phyloP scores from a whole-genome alignment of 1,140 invertebrate genomes.

The Pararge aegeria region DNA sequence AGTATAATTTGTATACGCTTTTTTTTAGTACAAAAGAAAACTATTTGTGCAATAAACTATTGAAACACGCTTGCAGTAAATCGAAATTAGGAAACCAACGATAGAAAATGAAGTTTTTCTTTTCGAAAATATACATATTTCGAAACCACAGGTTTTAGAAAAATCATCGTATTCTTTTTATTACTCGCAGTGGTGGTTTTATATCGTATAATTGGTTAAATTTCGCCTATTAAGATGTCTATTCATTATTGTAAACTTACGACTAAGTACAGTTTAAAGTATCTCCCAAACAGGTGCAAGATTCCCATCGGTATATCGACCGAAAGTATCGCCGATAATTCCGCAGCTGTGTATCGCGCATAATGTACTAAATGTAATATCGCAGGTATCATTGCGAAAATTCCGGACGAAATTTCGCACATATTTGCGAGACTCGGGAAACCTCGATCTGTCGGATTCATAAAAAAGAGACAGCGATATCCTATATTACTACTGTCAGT shows the following conservation, averaged over 20 bases:
- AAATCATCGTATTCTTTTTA: background rate
- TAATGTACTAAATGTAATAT: no score
- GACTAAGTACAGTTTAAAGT: constrained; percentile 2
- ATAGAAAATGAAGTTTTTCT: constrained; percentile 4
- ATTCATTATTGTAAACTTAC: constrained; percentile 5
- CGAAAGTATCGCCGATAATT: background rate
- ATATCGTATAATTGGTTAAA: constrained; percentile 10
- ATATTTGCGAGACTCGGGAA: background rate
- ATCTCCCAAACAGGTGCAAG: background rate
- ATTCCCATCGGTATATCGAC: background rate
- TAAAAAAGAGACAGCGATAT: background rate
- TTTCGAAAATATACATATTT: constrained; percentile 1
- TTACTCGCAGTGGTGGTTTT: constrained; percentile 5
- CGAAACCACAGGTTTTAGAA: constrained; percentile 1
- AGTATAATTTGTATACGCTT: background rate
- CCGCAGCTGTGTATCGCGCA: no score
- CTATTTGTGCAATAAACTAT: background rate
- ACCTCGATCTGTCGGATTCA: constrained; percentile 4
- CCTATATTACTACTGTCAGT: background rate
- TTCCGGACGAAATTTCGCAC: background rate
- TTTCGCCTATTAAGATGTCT: constrained; percentile 2
- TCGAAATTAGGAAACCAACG: background rate
- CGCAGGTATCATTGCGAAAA: background rate
- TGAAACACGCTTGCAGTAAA: constrained; percentile 5
- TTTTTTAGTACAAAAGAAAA: background rate